Evolutionary conservation across 2,888 invertebrate genomes (phyloP).

Genomic region (Cephus nigrinus): DNA sequence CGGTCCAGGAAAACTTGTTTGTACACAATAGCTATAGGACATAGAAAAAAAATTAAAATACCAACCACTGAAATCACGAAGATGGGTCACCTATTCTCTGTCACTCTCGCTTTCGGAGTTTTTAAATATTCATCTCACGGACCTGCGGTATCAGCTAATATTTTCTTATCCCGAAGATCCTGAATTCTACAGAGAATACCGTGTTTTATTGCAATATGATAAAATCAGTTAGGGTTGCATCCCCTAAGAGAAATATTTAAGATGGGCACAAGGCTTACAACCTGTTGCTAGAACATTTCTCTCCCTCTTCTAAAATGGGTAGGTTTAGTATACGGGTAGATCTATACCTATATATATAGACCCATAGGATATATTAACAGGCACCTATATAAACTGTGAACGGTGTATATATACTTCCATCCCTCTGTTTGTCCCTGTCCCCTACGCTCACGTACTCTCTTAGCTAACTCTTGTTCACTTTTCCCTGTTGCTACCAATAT

Average conservation of each 20-base stretch:
- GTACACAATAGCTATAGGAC: neutral
- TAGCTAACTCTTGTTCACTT: slow-evolving; percentile 26
- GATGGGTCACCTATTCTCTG: neutral
- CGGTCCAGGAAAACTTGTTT: neutral
- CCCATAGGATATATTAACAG: neutral
- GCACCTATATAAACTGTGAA: neutral
- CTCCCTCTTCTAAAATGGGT: neutral
- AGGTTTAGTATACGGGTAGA: neutral
- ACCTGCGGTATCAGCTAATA: no score
- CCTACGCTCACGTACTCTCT: slow-evolving; percentile 21
- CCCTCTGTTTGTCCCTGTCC: neutral
- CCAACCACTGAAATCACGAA: neutral
- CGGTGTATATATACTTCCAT: neutral
- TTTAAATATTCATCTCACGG: neutral
- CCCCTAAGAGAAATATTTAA: neutral
- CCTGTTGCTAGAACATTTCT: slow-evolving; percentile 26
- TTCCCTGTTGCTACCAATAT: slow-evolving; percentile 31
- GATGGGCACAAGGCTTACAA: slow-evolving; percentile 5
- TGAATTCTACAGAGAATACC: neutral
- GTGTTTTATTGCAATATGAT: neutral
- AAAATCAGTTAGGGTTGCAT: neutral
- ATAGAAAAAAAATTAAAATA: neutral
- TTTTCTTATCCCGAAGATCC: neutral
- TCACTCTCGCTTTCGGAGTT: neutral
- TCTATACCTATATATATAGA: neutral